phyloP scores from a whole-genome alignment of 2,113 vertebrate genomes.

The Cyanoramphus novaezelandiae region DNA sequence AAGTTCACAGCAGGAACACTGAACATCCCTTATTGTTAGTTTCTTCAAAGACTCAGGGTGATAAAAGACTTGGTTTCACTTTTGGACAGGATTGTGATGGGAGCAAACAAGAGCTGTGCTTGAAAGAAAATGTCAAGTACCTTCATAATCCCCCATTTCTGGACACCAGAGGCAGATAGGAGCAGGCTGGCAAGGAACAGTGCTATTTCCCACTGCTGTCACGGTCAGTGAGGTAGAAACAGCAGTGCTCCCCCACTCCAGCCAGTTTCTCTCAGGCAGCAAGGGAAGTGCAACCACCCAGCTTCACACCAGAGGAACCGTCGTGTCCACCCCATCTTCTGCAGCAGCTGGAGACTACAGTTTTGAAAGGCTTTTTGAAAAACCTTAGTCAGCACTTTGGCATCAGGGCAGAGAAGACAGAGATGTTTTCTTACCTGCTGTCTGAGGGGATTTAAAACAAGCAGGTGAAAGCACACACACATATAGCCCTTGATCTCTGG shows the following conservation, averaged over 20 bases:
- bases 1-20: neutral
- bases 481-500: neutral
- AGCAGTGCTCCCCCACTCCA: accelerated
- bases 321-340: neutral
- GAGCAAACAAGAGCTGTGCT: neutral
- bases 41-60: neutral
- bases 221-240: accelerated
- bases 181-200: neutral
- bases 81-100: accelerated
- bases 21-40: neutral
- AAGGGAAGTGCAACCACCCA: neutral
- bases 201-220: neutral
- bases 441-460: neutral
- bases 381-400: neutral
- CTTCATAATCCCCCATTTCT: neutral
- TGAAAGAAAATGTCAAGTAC: neutral
- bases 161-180: neutral
- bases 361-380: neutral
- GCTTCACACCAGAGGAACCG: neutral
- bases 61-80: neutral
- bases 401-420: neutral
- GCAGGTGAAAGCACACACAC: accelerated
- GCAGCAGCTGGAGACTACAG: neutral
- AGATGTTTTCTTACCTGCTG: accelerated
- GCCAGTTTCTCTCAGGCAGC: neutral